Base-by-base conservation (phyloP, 2,888 invertebrate species). In the Leptopilina myrica region DNA sequence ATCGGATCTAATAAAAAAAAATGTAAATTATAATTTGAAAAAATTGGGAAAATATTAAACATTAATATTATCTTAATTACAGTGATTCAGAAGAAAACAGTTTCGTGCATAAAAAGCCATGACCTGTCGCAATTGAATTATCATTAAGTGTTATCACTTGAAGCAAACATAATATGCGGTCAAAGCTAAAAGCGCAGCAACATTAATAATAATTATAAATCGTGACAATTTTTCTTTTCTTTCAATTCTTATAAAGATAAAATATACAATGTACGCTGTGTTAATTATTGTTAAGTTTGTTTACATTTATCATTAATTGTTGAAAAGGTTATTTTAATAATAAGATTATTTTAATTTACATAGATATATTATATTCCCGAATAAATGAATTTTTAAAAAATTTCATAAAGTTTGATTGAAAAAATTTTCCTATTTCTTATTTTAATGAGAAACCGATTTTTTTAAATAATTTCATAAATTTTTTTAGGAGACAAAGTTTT, bases 101-200 rank as follows among this genome's bases (percentile, higher is more conserved):
- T 62, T 62, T 62, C 8, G 62, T 77, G 78, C 78, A 79, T 79
- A 79, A 78, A 80, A 79, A 88, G 86, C 87, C 89, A 88, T 89
- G 87, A 89, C 89, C 90, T 89, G 87, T 86, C 88, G 84, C 88
- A 89, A 90, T 85, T 80, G 81, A 85, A 81, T 84, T 86, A 86
- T 86, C 85, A 79, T 77, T 76, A 79, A 66, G 76, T 81, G 81
- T 84, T 85, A 85, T 85, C 85, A 66, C 15, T 66, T 67, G 79
- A 79, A 80, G 77, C 77, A 80, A 83, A 85, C 83, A 84, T 33
- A 33, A 33, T 33, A 33, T 83, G 62, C 62, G 64, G 67, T 76
- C 82, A 76, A 79, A 78, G 76, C 80, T 73, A 59, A 80, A 64
- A 76, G 73, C 67, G 26, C 77, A 43, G 9, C 20, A 67, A 46